Conservation (phyloP, 2,888 invertebrate species). For the Metellina segmentata region DNA sequence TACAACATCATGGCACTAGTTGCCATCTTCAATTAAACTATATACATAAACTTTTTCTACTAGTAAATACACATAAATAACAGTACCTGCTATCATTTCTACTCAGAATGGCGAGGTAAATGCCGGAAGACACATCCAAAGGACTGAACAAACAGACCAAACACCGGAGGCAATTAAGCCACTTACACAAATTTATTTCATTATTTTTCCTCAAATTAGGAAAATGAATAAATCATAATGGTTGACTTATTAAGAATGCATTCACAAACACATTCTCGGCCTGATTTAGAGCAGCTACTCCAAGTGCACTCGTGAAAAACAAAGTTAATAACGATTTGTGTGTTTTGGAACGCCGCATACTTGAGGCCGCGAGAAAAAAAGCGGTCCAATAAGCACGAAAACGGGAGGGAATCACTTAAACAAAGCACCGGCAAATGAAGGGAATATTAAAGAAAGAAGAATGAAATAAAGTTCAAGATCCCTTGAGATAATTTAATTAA, state of each 20-base stretch:
- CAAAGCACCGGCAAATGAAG: conserved; percentile 44
- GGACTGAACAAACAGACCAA: no score
- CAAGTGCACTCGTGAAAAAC: neutral
- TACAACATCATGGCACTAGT: no score
- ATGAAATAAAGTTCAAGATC: conserved; percentile 22
- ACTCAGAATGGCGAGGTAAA: no score
- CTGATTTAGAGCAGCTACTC: neutral
- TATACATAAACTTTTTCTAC: no score
- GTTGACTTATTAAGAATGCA: neutral
- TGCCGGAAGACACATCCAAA: no score
- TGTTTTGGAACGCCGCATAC: neutral
- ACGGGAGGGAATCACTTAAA: conserved; percentile 8
- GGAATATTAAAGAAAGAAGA: conserved; percentile 19
- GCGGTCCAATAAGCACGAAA: neutral
- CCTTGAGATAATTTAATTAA: conserved; percentile 51
- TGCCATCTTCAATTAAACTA: no score
- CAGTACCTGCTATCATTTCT: no score
- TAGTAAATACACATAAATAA: no score
- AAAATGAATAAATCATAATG: no score
- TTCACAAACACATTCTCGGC: neutral
- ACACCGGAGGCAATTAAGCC: no score
- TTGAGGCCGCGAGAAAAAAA: neutral
- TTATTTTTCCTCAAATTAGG: no score
- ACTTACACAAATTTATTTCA: no score
- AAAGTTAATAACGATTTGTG: neutral